Conservation (phyloP, 1,140 invertebrate species). For the Pomacea maculata region DNA sequence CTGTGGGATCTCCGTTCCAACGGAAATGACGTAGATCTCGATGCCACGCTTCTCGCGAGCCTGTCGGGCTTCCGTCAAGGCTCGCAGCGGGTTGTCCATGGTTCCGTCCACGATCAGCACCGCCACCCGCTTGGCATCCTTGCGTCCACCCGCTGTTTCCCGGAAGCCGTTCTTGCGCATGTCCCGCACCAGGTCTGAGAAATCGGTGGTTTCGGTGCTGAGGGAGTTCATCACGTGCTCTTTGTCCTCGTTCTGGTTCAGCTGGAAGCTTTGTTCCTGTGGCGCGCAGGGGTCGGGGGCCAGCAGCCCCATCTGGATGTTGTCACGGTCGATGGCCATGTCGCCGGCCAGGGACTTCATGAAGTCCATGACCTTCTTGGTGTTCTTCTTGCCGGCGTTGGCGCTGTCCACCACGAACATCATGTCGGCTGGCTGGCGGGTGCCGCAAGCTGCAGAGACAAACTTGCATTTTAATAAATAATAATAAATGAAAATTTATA, state of each 20-base stretch:
- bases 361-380: constrained; percentile 45
- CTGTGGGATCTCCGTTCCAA: constrained; percentile 40
- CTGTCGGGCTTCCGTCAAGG: constrained; percentile 54
- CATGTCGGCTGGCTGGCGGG: constrained; percentile 51
- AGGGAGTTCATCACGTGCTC: constrained; percentile 29
- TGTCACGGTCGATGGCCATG: constrained; percentile 44
- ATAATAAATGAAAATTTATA: too few relatives aligned
- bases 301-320: constrained; percentile 51
- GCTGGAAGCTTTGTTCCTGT: constrained; percentile 28
- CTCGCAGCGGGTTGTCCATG: constrained; percentile 42
- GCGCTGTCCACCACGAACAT: constrained; percentile 56
- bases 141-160: constrained; percentile 35
- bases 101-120: constrained; percentile 49
- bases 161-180: constrained; percentile 42
- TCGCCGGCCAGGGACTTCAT: constrained; percentile 42
- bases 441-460: constrained; percentile 45
- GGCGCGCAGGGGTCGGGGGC: constrained; percentile 35
- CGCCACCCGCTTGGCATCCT: constrained; percentile 50
- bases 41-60: constrained; percentile 44
- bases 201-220: constrained; percentile 31
- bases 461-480: too few relatives aligned
- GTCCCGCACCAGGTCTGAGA: constrained; percentile 40
- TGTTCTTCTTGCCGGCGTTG: constrained; percentile 49
- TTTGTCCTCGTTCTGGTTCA: constrained; percentile 32
- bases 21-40: constrained; percentile 51